These are phyloP conservation scores for Battus philenor DNA, from an alignment of 1,140 invertebrate genomes.

Conservation along the genomic window DNA sequence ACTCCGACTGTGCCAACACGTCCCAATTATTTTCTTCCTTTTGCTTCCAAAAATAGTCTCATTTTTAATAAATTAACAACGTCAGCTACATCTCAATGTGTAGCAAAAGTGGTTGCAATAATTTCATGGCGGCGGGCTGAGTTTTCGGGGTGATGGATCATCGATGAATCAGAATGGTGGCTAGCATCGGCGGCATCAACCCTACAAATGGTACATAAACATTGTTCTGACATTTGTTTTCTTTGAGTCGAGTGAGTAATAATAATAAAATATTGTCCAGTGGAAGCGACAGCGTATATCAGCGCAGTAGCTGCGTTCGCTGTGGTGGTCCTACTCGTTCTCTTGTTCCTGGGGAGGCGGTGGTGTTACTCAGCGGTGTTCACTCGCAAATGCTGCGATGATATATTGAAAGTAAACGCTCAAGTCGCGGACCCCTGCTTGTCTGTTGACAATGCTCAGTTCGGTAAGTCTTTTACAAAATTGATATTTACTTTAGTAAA, in stretches of 20 bases:
- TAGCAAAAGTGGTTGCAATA: background rate
- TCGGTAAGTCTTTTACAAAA: constrained; percentile 42
- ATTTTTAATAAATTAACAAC: constrained; percentile 5
- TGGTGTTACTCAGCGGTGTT: constrained; percentile 58
- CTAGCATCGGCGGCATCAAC: constrained; percentile 57
- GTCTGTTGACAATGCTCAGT: constrained; percentile 58
- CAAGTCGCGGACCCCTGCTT: constrained; percentile 34
- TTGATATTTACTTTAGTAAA: too few relatives aligned
- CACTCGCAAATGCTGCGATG: constrained; percentile 57
- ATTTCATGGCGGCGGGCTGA: constrained; percentile 16
- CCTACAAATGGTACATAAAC: constrained; percentile 58
- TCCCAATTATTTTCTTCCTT: constrained; percentile 39
- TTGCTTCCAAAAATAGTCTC: constrained; percentile 18
- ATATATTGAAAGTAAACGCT: constrained; percentile 58
- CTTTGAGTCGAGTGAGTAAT: constrained; percentile 1
- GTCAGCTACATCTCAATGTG: background rate
- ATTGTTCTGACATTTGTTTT: constrained; percentile 19
- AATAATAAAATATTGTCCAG: constrained; percentile 30
- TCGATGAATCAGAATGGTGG: constrained; percentile 57
- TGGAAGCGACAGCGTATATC: constrained; percentile 71
- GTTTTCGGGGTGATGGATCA: constrained; percentile 35
- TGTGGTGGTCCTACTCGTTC: constrained; percentile 55
- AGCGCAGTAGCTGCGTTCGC: constrained; percentile 68
- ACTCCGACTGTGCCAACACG: constrained; percentile 51
- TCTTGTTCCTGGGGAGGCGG: constrained; percentile 61